Evolutionary conservation across 2,888 invertebrate genomes (phyloP).

Genomic region (Alcis repandata): DNA sequence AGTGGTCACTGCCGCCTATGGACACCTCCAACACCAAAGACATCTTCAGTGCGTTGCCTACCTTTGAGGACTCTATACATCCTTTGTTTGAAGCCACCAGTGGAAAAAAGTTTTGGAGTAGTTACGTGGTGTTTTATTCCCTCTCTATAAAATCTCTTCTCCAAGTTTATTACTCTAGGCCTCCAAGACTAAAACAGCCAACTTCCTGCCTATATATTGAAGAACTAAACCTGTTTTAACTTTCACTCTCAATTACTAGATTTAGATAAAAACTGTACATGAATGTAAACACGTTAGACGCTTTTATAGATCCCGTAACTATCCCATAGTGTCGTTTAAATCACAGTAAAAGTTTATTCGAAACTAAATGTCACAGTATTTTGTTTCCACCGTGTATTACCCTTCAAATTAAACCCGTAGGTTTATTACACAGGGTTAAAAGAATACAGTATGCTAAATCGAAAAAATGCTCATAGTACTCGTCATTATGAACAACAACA

Average conservation of each 20-base stretch:
- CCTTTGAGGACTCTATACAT: no score
- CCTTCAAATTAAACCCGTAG: conserved; percentile 1
- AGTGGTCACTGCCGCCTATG: no score
- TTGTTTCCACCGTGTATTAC: neutral
- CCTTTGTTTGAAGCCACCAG: no score
- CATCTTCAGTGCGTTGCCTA: no score
- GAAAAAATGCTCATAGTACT: no score
- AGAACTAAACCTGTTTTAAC: conserved; percentile 1
- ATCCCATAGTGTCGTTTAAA: neutral
- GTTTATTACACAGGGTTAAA: no score
- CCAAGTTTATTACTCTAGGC: neutral
- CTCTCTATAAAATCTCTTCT: no score
- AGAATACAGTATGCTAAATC: no score
- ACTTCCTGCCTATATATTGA: neutral
- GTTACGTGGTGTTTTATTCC: no score
- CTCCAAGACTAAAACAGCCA: neutral
- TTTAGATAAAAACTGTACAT: neutral
- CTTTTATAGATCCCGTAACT: neutral
- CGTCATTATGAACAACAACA: no score
- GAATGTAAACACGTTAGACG: neutral
- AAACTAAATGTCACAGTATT: neutral
- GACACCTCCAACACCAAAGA: no score
- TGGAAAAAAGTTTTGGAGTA: no score
- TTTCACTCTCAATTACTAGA: neutral
- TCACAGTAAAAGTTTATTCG: neutral